These are phyloP conservation scores for Phymanthus crucifer DNA, from an alignment of 92 coral and sea anemone species.

Conservation along the genomic window DNA sequence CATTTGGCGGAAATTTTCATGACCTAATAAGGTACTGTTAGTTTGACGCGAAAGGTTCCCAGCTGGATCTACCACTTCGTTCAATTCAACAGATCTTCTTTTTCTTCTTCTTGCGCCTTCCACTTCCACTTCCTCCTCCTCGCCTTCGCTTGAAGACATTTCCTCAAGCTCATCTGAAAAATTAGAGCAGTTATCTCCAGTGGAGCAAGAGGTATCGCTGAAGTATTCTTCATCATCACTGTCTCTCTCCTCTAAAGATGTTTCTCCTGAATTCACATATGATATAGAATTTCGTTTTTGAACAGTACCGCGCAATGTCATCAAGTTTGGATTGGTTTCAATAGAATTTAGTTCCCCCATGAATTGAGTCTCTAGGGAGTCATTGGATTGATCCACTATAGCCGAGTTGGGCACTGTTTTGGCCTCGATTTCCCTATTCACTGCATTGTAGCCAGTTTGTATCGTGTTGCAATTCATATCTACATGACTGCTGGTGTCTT, in stretches of 20 bases:
- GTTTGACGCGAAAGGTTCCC: background rate
- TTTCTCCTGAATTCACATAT: background rate
- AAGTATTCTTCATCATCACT: background rate
- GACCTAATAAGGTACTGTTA: background rate
- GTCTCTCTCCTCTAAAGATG: background rate
- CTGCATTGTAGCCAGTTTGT: background rate
- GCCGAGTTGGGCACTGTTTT: background rate
- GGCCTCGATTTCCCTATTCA: background rate
- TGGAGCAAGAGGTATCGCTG: background rate
- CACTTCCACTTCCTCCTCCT: conserved; percentile 2
- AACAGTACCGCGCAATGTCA: background rate
- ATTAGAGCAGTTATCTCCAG: conserved; percentile 21
- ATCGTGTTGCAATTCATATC: background rate
- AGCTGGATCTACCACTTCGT: background rate
- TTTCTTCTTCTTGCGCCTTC: background rate
- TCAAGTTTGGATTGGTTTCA: background rate
- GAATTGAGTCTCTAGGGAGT: background rate
- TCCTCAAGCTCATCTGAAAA: conserved; percentile 27
- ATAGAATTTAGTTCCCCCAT: background rate
- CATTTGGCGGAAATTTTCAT: background rate
- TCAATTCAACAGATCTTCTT: background rate
- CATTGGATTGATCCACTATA: background rate
- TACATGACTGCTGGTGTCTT: background rate
- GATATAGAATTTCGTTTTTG: background rate
- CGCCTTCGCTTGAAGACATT: conserved; percentile 6